A percentile compares a stretch with the other conserved stretches of the same genome.
Conservation (phyloP, 2,888 invertebrate species). For the Ceramica pisi region DNA sequence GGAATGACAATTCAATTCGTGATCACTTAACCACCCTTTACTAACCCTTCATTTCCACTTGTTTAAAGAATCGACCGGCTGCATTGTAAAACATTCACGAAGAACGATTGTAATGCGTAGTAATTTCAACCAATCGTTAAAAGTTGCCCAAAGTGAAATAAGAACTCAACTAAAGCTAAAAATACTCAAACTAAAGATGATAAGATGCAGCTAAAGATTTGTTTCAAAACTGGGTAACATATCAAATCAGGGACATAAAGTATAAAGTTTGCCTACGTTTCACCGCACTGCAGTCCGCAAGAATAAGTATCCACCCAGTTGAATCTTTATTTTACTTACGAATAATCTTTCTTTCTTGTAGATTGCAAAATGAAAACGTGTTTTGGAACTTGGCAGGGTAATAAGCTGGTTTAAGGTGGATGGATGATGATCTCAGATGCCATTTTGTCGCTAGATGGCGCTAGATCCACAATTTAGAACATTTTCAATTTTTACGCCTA, state of each 20-base stretch:
- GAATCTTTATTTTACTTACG: slow-evolving; percentile 54
- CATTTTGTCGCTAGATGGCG: no score
- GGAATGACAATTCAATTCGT: no score
- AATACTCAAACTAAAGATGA: slow-evolving; percentile 12
- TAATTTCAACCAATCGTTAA: no score
- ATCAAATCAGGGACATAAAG: slow-evolving; percentile 59
- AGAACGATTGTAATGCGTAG: no score
- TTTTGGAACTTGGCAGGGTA: neutral
- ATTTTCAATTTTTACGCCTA: no score
- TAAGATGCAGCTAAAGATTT: slow-evolving; percentile 45
- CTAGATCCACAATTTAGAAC: no score
- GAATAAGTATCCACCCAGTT: slow-evolving; percentile 52
- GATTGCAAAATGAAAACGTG: neutral
- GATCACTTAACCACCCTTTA: no score
- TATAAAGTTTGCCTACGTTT: slow-evolving; percentile 65
- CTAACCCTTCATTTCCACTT: no score
- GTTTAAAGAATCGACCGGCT: no score
- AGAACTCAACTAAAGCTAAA: neutral
- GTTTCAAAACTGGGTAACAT: slow-evolving; percentile 44
- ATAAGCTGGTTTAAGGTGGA: neutral
- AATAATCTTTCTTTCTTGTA: slow-evolving; percentile 36
- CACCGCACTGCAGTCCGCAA: slow-evolving; percentile 65
- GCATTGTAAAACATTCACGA: no score
- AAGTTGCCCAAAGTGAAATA: neutral
- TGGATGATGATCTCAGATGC: no score